Base-by-base conservation (phyloP, 2,797 vertebrate species). In the Gallinago nigripennis region DNA sequence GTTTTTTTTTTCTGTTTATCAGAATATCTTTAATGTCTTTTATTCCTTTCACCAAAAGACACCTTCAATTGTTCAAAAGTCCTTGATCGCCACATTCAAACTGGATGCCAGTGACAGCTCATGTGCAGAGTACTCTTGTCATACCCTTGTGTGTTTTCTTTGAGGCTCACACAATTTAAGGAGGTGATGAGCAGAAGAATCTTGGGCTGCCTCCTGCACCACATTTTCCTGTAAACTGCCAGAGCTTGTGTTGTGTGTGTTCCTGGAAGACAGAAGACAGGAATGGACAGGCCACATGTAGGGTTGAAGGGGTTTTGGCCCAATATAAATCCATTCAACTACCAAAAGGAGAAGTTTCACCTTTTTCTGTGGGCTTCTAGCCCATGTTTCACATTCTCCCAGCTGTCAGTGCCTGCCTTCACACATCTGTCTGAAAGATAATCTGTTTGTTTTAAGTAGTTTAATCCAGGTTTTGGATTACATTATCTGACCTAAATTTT, bases 21-120 rank as follows among this genome's bases (percentile, higher is more conserved):
- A 78, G 70, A 82, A 85, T 80, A 39, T 8, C 90, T 96, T 97
- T 95, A 41, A 96, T 96, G 84, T 94, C 61, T 90, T 90, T 82
- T 46, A 86, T 80, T 93, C 64, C 72, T 82, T 83, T 86, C 79
- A 51, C 21, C 1, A 3, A 86, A 82, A 85, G 84, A 61, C 68
- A 30, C 64, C 68, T 72, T 58, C 61, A 41, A 14, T 71, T 88
- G 46, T 87, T 79, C 94, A 79, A 80, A 84, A 53, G 57, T 64
- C 71, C 73, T 94, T 96, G 94, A 96, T 96, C 92, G 83, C 41
- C n/a, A 7, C 20, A 11, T 90, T 93, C 61, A 66, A 65, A 43
- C 46, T 54, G 48, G 45, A 79, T 86, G 56, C 39, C 75, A 76
- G 23, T 45, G 94, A 93, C 90, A 93, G 78, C 71, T 86, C 31